Percentiles rank a stretch among this genome's conserved stretches.
Evolutionary conservation across 2,113 vertebrate species (phyloP).

Genomic region (Connochaetes taurinus): DNA sequence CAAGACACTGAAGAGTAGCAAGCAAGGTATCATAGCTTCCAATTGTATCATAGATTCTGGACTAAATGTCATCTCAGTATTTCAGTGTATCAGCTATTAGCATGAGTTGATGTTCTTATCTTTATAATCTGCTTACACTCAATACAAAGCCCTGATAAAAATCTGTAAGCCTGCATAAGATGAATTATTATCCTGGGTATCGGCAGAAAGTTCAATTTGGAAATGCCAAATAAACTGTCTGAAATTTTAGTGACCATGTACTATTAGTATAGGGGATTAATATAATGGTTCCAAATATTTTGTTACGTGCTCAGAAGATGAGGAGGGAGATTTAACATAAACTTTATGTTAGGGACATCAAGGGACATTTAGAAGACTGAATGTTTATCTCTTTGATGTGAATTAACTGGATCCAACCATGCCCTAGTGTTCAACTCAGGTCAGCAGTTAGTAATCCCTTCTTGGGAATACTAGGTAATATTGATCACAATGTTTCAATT

Average conservation of each 20-base stretch:
- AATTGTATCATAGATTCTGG: background rate
- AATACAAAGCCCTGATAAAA: slow-evolving; percentile 51
- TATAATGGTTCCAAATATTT: background rate
- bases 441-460: background rate
- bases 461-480: background rate
- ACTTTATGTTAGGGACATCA: background rate
- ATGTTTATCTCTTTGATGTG: background rate
- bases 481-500: background rate
- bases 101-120: background rate
- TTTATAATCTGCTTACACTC: background rate
- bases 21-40: background rate
- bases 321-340: background rate
- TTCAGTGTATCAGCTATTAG: slow-evolving; percentile 46
- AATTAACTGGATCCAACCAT: background rate
- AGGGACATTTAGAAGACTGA: background rate
- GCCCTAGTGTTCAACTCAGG: background rate
- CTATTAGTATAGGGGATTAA: slow-evolving; percentile 21
- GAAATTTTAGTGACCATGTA: background rate
- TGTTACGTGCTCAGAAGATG: background rate
- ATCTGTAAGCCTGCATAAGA: background rate
- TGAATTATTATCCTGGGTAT: background rate
- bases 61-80: background rate
- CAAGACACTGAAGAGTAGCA: slow-evolving; percentile 35
- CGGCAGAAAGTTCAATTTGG: slow-evolving; percentile 34
- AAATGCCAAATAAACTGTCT: slow-evolving; percentile 41